Conservation (phyloP, 2,113 vertebrate species). For the Diphyllodes magnificus region DNA sequence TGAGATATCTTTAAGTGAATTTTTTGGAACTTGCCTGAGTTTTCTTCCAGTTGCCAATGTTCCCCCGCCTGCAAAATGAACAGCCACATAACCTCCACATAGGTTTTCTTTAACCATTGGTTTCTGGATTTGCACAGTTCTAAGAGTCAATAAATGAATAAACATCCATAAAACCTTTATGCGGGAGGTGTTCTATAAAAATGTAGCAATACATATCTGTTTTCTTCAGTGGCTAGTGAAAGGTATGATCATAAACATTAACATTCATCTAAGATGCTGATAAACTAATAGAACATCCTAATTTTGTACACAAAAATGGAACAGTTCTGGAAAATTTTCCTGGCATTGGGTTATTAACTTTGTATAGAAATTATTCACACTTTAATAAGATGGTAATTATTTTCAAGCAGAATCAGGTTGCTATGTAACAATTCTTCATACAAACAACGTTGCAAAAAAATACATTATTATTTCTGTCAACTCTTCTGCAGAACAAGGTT, state of each 20-base stretch:
- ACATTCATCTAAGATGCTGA: not conserved
- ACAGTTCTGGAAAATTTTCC: not conserved
- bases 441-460: not conserved
- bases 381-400: conserved; percentile 8
- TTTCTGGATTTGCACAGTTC: not conserved
- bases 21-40: not conserved
- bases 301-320: not conserved
- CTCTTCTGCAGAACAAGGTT: not conserved
- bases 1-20: not conserved
- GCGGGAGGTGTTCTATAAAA: not conserved
- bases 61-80: not conserved
- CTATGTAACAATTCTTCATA: conserved; percentile 2
- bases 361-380: not conserved
- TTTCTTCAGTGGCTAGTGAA: not conserved
- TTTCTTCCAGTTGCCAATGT: not conserved
- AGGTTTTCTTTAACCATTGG: not conserved
- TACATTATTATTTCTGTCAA: not conserved
- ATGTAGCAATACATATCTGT: not conserved
- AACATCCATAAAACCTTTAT: not conserved
- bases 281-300: not conserved
- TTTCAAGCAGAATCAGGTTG: conserved; percentile 37
- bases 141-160: not conserved
- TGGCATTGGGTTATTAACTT: not conserved
- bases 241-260: not conserved
- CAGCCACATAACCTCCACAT: not conserved